Percentiles rank a stretch among this genome's conserved stretches.
Evolutionary conservation across 2,888 invertebrate species (phyloP).

Genomic region (Cheilosia scutellata): DNA sequence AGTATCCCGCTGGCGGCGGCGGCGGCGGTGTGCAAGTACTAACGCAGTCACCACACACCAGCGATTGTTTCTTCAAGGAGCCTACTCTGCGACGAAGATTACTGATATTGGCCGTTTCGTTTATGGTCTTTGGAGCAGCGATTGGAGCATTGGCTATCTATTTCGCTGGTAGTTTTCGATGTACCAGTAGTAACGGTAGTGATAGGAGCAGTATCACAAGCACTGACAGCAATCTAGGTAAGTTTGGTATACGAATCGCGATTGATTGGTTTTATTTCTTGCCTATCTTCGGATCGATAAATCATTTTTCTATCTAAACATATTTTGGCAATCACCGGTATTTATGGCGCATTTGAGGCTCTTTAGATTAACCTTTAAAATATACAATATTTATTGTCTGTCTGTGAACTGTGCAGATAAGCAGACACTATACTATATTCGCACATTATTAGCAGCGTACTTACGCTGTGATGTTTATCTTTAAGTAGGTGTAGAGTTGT

Average conservation of each 20-base stretch:
- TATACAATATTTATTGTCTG: slow-evolving; percentile 8
- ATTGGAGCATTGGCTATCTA: slow-evolving; percentile 83
- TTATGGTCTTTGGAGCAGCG: slow-evolving; percentile 83
- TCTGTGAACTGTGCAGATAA: slow-evolving; percentile 8
- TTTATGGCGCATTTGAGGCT: slow-evolving; percentile 7
- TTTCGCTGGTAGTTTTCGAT: slow-evolving; percentile 81
- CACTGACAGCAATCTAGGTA: slow-evolving; percentile 39
- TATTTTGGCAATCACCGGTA: slow-evolving; percentile 24
- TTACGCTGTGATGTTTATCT: slow-evolving; percentile 21
- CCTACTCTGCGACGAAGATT: slow-evolving; percentile 88
- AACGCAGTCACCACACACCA: slow-evolving; percentile 73
- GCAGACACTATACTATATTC: background rate
- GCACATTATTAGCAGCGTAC: slow-evolving; percentile 1
- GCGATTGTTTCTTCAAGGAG: slow-evolving; percentile 86
- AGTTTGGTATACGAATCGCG: slow-evolving; percentile 2
- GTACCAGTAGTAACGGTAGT: slow-evolving; percentile 76
- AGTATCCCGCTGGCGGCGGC: slow-evolving; percentile 78
- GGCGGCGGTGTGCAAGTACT: slow-evolving; percentile 72
- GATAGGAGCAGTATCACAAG: slow-evolving; percentile 62
- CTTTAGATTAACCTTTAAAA: slow-evolving; percentile 24
- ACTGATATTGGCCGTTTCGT: slow-evolving; percentile 82
- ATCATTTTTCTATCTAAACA: slow-evolving; percentile 23
- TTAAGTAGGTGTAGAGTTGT: slow-evolving; percentile 12
- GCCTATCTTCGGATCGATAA: slow-evolving; percentile 27
- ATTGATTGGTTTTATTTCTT: background rate